Conservation (phyloP, 2,113 vertebrate genomes). For the Rhipidura dahli region DNA sequence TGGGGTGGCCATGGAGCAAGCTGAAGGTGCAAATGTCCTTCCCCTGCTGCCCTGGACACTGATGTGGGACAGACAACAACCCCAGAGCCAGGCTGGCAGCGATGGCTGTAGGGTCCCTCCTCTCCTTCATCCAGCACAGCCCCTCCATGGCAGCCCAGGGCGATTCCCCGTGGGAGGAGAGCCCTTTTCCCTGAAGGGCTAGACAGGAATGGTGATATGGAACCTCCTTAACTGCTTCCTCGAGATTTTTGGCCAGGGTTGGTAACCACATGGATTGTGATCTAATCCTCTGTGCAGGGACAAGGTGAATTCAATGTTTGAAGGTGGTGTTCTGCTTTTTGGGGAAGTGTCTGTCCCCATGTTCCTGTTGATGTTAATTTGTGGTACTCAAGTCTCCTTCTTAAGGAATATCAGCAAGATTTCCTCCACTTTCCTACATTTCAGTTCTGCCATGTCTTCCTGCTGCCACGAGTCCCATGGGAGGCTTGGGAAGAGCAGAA, state of each 20-base stretch:
- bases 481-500: background rate
- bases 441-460: background rate
- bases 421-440: background rate
- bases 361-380: background rate
- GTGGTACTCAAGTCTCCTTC: background rate
- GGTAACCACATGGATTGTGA: background rate
- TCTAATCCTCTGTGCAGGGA: background rate
- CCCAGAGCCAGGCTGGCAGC: constrained; percentile 38
- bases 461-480: background rate
- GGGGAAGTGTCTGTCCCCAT: rapidly evolving
- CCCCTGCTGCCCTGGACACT: constrained; percentile 65
- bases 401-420: background rate
- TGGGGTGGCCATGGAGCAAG: background rate
- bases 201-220: background rate
- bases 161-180: background rate
- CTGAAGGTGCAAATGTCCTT: constrained; percentile 47
- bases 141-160: background rate
- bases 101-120: background rate
- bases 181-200: background rate
- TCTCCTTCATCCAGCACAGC: background rate
- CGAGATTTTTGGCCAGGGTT: background rate
- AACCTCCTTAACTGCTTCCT: background rate
- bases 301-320: background rate
- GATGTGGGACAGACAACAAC: constrained; percentile 67
- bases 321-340: background rate